Evolutionary conservation across 2,888 invertebrate species (phyloP).

Genomic region (Eledona agricola): DNA sequence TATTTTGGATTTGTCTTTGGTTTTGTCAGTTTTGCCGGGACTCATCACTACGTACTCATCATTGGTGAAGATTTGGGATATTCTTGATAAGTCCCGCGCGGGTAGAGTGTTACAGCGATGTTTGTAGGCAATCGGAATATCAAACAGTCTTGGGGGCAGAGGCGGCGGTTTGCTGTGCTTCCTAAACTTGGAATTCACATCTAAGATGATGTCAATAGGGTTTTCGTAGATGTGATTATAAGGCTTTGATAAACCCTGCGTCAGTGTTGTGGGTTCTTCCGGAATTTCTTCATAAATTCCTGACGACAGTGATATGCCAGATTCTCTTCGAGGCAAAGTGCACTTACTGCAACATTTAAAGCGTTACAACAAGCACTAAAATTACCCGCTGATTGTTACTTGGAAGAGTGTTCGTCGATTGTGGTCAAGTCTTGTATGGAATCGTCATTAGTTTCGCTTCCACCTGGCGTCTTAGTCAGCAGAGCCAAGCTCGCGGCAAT

Average conservation of each 20-base stretch:
- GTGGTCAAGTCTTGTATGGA: conserved; percentile 55
- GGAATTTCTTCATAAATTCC: conserved; percentile 77
- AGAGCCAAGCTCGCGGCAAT: conserved; percentile 58
- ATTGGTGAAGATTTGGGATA: conserved; percentile 56
- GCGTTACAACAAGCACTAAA: conserved; percentile 8
- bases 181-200: conserved; percentile 44
- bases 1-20: conserved; percentile 43
- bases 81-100: conserved; percentile 56
- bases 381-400: conserved; percentile 27
- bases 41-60: conserved; percentile 59
- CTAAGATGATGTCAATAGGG: conserved; percentile 58
- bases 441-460: conserved; percentile 60
- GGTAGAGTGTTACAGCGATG: conserved; percentile 58
- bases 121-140: conserved; percentile 42
- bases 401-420: conserved; percentile 32
- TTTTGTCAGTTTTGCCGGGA: conserved; percentile 46
- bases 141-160: conserved; percentile 61
- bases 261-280: conserved; percentile 56
- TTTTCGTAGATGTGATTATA: conserved; percentile 60
- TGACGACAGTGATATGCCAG: conserved; percentile 70
- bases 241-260: conserved; percentile 10
- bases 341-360: conserved; percentile 34
- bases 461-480: conserved; percentile 60
- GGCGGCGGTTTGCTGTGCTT: conserved; percentile 59
- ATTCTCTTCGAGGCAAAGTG: conserved; percentile 63